Evolutionary conservation across 2,797 vertebrate species (phyloP).

Genomic region (Poeciliopsis infans): DNA sequence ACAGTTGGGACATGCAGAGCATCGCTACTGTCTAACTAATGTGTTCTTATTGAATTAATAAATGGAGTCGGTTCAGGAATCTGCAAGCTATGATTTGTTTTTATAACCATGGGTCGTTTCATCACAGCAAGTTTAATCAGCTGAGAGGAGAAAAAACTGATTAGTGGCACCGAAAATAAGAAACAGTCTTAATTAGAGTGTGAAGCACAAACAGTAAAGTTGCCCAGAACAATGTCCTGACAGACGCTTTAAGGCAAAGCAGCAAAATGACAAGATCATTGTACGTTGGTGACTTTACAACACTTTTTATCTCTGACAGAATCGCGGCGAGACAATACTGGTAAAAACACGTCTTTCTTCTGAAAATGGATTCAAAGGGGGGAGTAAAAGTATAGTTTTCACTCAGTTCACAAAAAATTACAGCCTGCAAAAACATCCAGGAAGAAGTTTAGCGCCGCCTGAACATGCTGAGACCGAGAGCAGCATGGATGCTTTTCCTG

Average conservation of each 20-base stretch:
- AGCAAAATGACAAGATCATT: background rate
- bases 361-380: background rate
- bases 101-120: background rate
- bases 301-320: background rate
- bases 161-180: background rate
- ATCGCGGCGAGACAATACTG: background rate
- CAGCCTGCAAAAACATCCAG: background rate
- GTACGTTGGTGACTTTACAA: background rate
- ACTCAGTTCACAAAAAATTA: background rate
- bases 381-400: constrained; percentile 8
- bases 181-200: background rate
- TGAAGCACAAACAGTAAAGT: background rate
- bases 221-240: background rate
- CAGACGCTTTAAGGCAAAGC: background rate
- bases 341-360: background rate
- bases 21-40: background rate
- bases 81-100: background rate
- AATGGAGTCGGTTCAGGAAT: background rate
- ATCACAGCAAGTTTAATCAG: background rate
- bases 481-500: background rate
- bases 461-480: background rate
- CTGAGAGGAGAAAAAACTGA: background rate
- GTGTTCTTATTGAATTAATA: background rate
- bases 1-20: background rate
- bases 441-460: background rate